Evolutionary conservation across 2,797 vertebrate species (phyloP).

Genomic region (Molossus alvarezi): DNA sequence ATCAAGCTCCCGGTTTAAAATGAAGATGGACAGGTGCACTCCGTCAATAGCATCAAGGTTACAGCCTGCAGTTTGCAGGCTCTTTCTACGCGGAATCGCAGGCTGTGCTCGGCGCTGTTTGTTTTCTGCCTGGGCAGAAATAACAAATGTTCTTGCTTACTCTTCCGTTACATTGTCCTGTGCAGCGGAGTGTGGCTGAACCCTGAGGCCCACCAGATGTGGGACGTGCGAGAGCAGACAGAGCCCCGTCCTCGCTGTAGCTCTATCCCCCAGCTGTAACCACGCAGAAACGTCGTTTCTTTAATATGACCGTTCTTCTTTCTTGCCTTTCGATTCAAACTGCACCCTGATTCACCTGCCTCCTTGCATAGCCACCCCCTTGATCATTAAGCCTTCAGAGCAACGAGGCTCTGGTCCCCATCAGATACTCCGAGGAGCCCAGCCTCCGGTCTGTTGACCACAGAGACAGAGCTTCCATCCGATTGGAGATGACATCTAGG

Average conservation of each 20-base stretch:
- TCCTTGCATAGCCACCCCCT: neutral
- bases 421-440: too few species aligned
- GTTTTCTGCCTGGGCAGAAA: conserved; percentile 80
- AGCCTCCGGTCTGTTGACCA: neutral
- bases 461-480: neutral
- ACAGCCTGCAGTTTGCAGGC: conserved; percentile 83
- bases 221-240: neutral
- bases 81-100: conserved; percentile 79
- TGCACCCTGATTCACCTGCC: neutral
- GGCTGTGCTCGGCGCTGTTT: conserved; percentile 58
- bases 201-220: neutral
- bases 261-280: neutral
- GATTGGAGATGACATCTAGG: neutral
- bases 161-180: conserved; percentile 26
- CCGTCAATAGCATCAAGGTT: conserved; percentile 89
- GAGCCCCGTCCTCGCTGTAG: neutral
- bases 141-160: conserved; percentile 76
- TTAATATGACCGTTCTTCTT: neutral
- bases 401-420: neutral
- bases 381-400: neutral
- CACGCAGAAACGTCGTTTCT: neutral
- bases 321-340: neutral
- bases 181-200: neutral
- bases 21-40: conserved; percentile 88
- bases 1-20: conserved; percentile 88